phyloP scores from a whole-genome alignment of 2,888 invertebrate genomes.

The Noctua pronuba region DNA sequence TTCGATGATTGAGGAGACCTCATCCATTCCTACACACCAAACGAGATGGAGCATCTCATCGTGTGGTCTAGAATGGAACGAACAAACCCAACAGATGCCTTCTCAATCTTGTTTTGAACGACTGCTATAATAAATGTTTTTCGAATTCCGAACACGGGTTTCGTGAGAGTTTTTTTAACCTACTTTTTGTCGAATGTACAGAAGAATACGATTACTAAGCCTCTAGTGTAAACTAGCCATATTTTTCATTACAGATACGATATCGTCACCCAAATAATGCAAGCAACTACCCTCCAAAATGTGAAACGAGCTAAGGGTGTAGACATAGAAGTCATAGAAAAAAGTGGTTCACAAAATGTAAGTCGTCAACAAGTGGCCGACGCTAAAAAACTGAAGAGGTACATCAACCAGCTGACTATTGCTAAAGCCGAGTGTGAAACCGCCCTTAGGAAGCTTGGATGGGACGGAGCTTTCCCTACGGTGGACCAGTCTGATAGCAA shows the following conservation, averaged over 20 bases:
- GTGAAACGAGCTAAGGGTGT: slow-evolving; percentile 96
- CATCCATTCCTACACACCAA: neutral
- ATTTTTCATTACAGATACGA: slow-evolving; percentile 91
- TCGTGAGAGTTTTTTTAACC: slow-evolving; percentile 17
- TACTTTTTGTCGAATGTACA: slow-evolving; percentile 11
- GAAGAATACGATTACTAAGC: neutral
- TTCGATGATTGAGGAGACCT: neutral
- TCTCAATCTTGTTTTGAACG: neutral
- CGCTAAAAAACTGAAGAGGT: slow-evolving; percentile 95
- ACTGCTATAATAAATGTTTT: slow-evolving; percentile 11
- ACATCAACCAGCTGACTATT: slow-evolving; percentile 95
- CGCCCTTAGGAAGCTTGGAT: slow-evolving; percentile 93
- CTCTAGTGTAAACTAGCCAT: neutral
- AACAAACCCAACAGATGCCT: neutral
- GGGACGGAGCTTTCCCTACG: slow-evolving; percentile 93
- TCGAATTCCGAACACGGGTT: slow-evolving; percentile 8
- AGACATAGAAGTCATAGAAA: slow-evolving; percentile 91
- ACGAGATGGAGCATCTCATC: neutral
- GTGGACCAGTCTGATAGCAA: slow-evolving; percentile 85
- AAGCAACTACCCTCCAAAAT: slow-evolving; percentile 97
- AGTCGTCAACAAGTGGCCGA: slow-evolving; percentile 95
- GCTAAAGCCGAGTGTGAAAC: slow-evolving; percentile 96
- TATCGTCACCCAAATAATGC: slow-evolving; percentile 97
- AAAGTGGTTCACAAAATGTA: slow-evolving; percentile 89
- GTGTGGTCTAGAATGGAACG: neutral